These are phyloP conservation scores for Mormyrus lacerda DNA, from an alignment of 2,113 vertebrate species.

Conservation along the genomic window DNA sequence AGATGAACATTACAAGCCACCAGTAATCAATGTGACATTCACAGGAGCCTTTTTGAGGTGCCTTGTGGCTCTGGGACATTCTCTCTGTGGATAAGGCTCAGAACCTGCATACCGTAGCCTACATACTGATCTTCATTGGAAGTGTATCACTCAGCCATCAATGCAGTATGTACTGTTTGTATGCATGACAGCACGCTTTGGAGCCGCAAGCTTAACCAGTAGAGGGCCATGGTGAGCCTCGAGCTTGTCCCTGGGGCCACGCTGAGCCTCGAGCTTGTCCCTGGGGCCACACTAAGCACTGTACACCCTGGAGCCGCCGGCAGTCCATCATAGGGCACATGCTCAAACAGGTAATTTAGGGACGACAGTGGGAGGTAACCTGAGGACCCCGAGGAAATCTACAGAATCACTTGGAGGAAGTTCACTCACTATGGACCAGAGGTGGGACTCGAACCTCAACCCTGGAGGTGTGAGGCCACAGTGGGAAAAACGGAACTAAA, in stretches of 20 bases:
- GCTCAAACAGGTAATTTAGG: not conserved
- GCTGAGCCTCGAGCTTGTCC: no score
- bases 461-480: not conserved
- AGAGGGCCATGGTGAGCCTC: not conserved
- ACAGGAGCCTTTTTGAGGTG: not conserved
- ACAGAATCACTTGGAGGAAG: not conserved
- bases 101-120: not conserved
- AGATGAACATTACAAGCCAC: not conserved
- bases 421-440: not conserved
- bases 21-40: no score
- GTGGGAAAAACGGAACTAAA: not conserved
- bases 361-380: not conserved
- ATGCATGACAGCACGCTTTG: not conserved
- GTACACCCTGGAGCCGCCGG: not conserved
- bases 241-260: no score
- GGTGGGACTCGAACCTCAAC: not conserved
- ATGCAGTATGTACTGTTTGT: not conserved
- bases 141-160: not conserved
- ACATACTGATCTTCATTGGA: not conserved
- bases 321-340: not conserved
- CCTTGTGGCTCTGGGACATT: not conserved
- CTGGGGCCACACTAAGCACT: not conserved
- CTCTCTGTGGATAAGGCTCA: no score
- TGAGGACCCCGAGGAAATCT: not conserved
- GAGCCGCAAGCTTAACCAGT: not conserved